Conservation (phyloP, 2,113 vertebrate genomes). For the Ceyx margarethae region DNA sequence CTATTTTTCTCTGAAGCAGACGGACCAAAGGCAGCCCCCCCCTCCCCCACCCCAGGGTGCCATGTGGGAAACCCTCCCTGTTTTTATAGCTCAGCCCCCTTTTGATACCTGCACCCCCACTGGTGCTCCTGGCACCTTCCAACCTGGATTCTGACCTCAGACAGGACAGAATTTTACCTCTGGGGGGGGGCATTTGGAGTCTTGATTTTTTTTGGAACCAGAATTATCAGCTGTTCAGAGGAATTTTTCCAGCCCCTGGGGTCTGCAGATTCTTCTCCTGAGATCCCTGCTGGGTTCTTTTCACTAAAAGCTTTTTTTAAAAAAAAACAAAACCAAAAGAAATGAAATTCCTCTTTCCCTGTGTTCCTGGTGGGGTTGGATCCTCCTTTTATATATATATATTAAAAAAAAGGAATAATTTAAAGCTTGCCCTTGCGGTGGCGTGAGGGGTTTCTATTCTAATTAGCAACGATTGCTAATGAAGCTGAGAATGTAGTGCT, state of each 20-base stretch:
- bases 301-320: background rate
- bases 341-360: background rate
- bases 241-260: background rate
- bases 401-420: background rate
- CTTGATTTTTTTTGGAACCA: background rate
- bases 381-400: background rate
- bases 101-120: background rate
- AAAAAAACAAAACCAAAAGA: background rate
- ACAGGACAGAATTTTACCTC: background rate
- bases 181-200: accelerated
- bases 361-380: background rate
- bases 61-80: background rate
- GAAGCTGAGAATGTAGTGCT: background rate
- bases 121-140: background rate
- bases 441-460: background rate
- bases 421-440: background rate
- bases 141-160: accelerated
- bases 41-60: background rate
- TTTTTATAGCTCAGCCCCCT: background rate
- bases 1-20: background rate
- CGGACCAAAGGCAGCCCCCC: background rate
- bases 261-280: background rate
- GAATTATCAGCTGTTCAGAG: background rate
- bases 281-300: background rate
- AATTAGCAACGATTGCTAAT: background rate